phyloP scores from a whole-genome alignment of 2,113 vertebrate species.

The Salvelinus fontinalis region DNA sequence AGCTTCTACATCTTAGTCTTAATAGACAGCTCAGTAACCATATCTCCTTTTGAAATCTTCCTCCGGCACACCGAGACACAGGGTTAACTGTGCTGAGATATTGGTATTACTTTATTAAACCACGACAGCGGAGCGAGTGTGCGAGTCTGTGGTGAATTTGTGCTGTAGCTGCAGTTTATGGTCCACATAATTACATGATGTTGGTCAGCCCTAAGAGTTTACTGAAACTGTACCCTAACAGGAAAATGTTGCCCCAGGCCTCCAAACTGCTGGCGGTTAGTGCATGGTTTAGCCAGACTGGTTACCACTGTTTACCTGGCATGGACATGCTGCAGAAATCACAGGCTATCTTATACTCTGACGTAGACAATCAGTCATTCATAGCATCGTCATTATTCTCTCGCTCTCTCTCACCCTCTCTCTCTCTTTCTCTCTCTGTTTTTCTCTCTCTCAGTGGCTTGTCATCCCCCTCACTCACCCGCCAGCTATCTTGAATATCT shows the following conservation, averaged over 20 bases:
- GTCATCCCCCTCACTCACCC: not conserved
- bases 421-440: not conserved
- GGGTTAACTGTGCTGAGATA: conserved; percentile 47
- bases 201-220: conserved; percentile 57
- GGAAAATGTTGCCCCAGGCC: conserved; percentile 54
- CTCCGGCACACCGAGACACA: conserved; percentile 14
- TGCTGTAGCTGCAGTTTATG: conserved; percentile 69
- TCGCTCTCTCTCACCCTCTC: not conserved
- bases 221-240: conserved; percentile 53
- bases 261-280: conserved; percentile 55
- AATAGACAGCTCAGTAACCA: not conserved
- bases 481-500: not conserved
- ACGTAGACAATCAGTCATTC: conserved; percentile 12
- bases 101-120: conserved; percentile 50
- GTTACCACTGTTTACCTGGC: conserved; percentile 65
- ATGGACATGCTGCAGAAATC: conserved; percentile 21
- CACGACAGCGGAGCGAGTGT: conserved; percentile 55
- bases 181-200: conserved; percentile 68
- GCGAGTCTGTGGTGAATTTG: conserved; percentile 64
- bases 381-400: not conserved
- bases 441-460: not conserved
- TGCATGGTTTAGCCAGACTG: conserved; percentile 33
- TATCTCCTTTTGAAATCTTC: not conserved
- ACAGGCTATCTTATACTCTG: conserved; percentile 1
- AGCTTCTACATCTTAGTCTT: not conserved